These are phyloP conservation scores for Suricata suricatta DNA, from an alignment of 2,113 vertebrate genomes.

Conservation along the genomic window DNA sequence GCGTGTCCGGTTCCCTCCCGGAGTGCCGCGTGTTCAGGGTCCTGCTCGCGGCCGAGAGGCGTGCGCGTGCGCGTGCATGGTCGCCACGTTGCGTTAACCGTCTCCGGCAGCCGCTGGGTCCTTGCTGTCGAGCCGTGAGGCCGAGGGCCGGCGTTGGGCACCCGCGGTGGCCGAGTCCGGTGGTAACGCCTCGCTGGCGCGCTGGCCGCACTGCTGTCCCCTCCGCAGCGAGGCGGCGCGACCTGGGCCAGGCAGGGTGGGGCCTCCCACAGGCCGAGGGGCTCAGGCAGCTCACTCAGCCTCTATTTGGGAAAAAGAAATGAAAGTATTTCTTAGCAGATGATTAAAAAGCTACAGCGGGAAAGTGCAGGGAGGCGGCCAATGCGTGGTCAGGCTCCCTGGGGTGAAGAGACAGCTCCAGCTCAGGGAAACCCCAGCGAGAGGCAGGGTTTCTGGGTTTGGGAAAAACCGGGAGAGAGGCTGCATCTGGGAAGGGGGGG, in stretches of 20 bases:
- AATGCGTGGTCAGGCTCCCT: not conserved
- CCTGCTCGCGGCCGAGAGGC: not conserved
- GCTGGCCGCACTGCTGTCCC: not conserved
- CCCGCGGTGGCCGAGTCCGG: not conserved
- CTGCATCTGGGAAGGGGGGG: not conserved
- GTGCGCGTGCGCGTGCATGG: rapidly evolving
- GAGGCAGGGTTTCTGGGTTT: not conserved
- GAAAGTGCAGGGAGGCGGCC: not conserved
- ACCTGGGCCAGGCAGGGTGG: not conserved
- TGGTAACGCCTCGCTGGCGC: not conserved
- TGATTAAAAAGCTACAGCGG: not conserved
- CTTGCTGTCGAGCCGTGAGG: not conserved
- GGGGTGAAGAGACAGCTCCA: not conserved
- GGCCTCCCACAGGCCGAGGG: not conserved
- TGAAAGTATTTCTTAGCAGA: not conserved
- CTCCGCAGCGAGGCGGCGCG: not conserved
- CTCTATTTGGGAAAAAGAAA: not conserved
- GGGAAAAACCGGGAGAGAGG: no score
- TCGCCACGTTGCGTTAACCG: rapidly evolving
- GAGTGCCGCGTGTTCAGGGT: not conserved
- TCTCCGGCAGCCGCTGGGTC: not conserved
- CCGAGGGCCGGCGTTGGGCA: not conserved
- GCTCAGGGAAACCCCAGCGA: not conserved
- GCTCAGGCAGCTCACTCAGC: not conserved
- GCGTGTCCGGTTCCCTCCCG: not conserved